Conservation (phyloP, 2,113 vertebrate species). For the Paratilapia polleni region DNA sequence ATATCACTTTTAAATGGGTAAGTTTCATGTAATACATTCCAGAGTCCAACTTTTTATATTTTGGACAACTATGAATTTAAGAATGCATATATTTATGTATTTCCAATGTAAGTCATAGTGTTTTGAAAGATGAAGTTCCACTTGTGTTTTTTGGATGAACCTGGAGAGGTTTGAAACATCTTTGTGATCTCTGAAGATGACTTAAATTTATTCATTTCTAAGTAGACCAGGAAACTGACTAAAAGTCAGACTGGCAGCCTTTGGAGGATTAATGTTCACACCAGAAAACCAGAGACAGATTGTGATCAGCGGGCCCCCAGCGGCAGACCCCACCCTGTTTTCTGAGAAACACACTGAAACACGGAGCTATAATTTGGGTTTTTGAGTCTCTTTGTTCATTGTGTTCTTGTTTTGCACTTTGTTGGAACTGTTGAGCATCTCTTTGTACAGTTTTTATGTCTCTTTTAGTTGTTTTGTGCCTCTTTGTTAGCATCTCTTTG, state of each 20-base stretch:
- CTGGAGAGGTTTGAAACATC: too few relatives aligned
- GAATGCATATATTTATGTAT: too few relatives aligned
- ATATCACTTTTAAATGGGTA: neutral
- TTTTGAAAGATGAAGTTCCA: too few relatives aligned
- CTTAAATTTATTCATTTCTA: too few relatives aligned
- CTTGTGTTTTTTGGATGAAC: too few relatives aligned
- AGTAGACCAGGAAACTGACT: neutral
- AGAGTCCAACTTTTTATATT: too few relatives aligned
- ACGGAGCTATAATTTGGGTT: neutral
- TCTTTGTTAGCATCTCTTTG: rapidly evolving
- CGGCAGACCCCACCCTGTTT: neutral
- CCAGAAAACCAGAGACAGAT: neutral
- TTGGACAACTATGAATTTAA: too few relatives aligned
- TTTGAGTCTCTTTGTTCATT: neutral
- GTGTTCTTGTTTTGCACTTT: neutral
- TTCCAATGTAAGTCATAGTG: too few relatives aligned
- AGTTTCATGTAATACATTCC: too few relatives aligned
- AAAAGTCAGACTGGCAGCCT: neutral
- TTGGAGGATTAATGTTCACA: neutral
- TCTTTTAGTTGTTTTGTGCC: neutral
- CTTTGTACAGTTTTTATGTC: neutral
- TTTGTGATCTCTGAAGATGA: too few relatives aligned
- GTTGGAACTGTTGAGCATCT: neutral
- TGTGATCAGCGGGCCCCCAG: neutral
- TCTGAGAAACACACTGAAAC: neutral